Evolutionary conservation across 2,888 invertebrate genomes (phyloP).

Genomic region (Chymomyza amoena): DNA sequence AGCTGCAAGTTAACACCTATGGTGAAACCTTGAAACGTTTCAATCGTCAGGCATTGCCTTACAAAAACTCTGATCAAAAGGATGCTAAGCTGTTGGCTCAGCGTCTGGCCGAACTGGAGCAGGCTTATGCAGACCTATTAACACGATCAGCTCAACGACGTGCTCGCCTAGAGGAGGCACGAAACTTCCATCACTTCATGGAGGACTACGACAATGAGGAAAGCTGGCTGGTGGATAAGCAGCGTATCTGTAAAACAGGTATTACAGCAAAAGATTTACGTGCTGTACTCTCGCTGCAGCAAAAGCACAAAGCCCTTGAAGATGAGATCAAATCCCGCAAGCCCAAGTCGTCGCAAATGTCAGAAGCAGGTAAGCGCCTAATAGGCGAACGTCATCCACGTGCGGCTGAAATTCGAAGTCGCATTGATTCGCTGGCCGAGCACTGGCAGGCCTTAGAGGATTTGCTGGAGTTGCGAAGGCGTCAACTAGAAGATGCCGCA

Average conservation of each 20-base stretch:
- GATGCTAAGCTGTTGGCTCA: constrained; percentile 83
- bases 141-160: constrained; percentile 82
- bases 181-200: constrained; percentile 95
- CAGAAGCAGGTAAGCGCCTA: constrained; percentile 84
- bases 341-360: constrained; percentile 85
- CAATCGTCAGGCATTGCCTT: constrained; percentile 83
- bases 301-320: constrained; percentile 93
- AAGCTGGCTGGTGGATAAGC: constrained; percentile 97
- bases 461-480: constrained; percentile 86
- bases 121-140: constrained; percentile 85
- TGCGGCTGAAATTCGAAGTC: constrained; percentile 88
- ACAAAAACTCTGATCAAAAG: constrained; percentile 81
- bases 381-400: constrained; percentile 91
- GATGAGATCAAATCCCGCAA: constrained; percentile 90
- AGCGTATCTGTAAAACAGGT: constrained; percentile 94
- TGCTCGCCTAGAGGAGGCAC: constrained; percentile 92
- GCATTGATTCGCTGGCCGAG: constrained; percentile 87
- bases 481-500: constrained; percentile 90
- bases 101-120: constrained; percentile 87
- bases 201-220: constrained; percentile 99
- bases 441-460: constrained; percentile 95
- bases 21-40: constrained; percentile 91
- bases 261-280: constrained; percentile 95
- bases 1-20: constrained; percentile 92
- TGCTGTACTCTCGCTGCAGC: constrained; percentile 92